Conservation (phyloP, 2,888 invertebrate genomes). For the Phorcus lineatus region DNA sequence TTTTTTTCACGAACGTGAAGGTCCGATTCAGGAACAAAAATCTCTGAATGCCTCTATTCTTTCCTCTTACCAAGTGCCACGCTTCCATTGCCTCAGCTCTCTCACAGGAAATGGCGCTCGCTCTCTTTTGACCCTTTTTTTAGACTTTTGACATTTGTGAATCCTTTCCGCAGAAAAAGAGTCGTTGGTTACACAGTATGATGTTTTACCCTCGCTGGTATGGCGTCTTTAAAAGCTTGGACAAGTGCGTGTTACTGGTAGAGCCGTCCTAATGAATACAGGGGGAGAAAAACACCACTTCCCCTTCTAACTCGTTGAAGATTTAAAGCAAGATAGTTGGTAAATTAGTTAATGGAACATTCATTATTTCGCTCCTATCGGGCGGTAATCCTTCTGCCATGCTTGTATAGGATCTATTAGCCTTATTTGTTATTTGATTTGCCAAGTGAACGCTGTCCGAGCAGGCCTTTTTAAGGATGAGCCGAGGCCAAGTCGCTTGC, state of each 20-base stretch:
- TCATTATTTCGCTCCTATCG: constrained; percentile 40
- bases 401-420: constrained; percentile 32
- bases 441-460: constrained; percentile 32
- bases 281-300: constrained; percentile 33
- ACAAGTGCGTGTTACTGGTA: constrained; percentile 1
- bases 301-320: constrained; percentile 19
- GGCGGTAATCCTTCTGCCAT: constrained; percentile 21
- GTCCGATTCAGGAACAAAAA: too few relatives aligned
- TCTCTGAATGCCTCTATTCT: too few relatives aligned
- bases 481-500: not conserved
- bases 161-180: constrained; percentile 18
- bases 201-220: not conserved
- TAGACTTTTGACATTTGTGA: constrained; percentile 16
- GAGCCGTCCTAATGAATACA: constrained; percentile 30
- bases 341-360: constrained; percentile 43
- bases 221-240: not conserved
- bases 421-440: constrained; percentile 35
- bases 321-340: constrained; percentile 30
- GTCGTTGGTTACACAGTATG: not conserved
- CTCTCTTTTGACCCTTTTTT: constrained; percentile 14
- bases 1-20: too few relatives aligned
- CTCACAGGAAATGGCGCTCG: not conserved
- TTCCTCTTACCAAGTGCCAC: too few relatives aligned
- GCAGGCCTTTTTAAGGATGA: constrained; percentile 36
- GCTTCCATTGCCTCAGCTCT: not conserved